Conservation (phyloP, 2,797 vertebrate genomes). For the Ceyx erithaca region DNA sequence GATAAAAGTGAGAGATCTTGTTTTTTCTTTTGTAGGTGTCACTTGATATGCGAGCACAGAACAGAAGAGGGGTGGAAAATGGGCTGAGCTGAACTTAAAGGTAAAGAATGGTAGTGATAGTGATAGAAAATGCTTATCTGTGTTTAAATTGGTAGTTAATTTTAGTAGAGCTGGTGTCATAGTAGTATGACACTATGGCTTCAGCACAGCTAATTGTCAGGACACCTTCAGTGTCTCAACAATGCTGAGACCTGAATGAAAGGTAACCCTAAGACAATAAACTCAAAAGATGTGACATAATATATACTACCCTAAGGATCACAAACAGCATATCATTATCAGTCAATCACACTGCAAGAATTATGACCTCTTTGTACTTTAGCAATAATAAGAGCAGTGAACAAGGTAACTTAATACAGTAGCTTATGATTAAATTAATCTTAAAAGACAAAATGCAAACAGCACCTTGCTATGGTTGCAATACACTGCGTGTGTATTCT, state of each 20-base stretch:
- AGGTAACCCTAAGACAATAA: neutral
- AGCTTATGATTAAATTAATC: neutral
- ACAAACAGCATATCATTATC: neutral
- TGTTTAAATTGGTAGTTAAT: neutral
- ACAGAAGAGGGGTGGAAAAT: neutral
- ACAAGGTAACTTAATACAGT: neutral
- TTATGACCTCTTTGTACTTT: neutral
- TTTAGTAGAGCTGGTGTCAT: neutral
- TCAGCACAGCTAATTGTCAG: neutral
- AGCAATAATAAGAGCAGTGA: neutral
- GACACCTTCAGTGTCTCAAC: neutral
- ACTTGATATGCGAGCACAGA: neutral
- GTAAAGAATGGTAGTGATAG: neutral
- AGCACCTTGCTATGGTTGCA: neutral
- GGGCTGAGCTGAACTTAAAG: neutral
- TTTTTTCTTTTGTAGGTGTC: neutral
- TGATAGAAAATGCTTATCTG: neutral
- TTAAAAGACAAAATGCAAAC: neutral
- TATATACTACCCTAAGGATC: neutral
- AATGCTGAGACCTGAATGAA: neutral
- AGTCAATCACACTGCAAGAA: neutral
- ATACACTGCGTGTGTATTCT: rapidly evolving
- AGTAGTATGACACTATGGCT: neutral
- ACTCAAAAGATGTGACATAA: neutral
- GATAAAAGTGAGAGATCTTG: neutral